Base-by-base conservation (phyloP, 2,113 vertebrate genomes). In the Ranitomeya imitator region DNA sequence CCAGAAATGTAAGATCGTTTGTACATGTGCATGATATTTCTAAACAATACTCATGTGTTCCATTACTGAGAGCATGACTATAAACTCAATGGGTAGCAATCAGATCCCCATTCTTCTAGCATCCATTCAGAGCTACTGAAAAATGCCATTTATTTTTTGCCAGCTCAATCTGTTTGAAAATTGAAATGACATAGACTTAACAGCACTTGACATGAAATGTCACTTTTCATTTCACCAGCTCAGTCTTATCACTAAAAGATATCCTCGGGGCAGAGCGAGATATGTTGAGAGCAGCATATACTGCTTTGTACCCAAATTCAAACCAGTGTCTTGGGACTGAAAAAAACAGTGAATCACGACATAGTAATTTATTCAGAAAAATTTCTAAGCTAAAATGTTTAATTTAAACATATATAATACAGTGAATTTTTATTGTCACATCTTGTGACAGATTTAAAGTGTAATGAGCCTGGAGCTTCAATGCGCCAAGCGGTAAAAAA, bases 171-270 rank as follows among this genome's bases (percentile, higher is more conserved):
- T 92, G 79, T 67, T 86, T 77, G 82, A 78, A 84, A 89, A 89
- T 87, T 76, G 88, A 86, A 90, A 91, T 59, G 87, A 76, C 60
- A 55, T 83, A 0, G 0, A 86, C 87, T 85, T 67, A 92, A 89
- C 84, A 89, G 21, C 82, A 57, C 74, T 81, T 31, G 54, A 57
- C 1, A 10, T 15, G 67, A 67, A 57, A 89, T 92, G 91, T 90
- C 89, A 83, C 89, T 86, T 90, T 61, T 80, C 81, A 90, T 93
- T 91, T 90, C 84, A 14, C 85, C 63, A 7, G 74, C 55, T 90
- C 83, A 78, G 73, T 55, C 90, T 90, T 85, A 57, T 86, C 90
- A 84, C 11, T 0, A 23, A 85, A 85, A 85, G 90, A 67, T 88
- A 88, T 83, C 87, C 87, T 88, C 69, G 45, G 21, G 89, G 81